phyloP scores from a whole-genome alignment of 2,113 vertebrate species.

The Perognathus longimembris region DNA sequence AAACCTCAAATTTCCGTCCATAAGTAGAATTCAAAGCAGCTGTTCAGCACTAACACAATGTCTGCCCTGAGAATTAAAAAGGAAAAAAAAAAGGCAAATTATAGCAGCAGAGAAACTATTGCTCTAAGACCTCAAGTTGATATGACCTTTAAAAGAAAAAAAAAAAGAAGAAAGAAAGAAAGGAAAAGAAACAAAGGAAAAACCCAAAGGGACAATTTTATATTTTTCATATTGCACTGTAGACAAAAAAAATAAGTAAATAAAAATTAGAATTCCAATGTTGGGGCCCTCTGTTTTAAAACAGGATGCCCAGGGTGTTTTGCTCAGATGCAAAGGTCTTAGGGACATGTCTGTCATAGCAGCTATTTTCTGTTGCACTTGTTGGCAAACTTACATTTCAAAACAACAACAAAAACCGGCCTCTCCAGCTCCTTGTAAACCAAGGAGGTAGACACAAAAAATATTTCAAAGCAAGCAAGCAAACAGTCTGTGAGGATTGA shows the following conservation, averaged over 20 bases:
- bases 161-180: too few relatives aligned
- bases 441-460: slow-evolving; percentile 83
- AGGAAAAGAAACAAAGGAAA: not conserved
- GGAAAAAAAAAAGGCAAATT: slow-evolving; percentile 39
- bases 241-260: not conserved
- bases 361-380: slow-evolving; percentile 81
- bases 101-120: slow-evolving; percentile 61
- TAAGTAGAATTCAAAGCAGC: slow-evolving; percentile 82
- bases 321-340: slow-evolving; percentile 78
- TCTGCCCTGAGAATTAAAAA: slow-evolving; percentile 62
- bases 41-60: slow-evolving; percentile 62
- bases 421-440: slow-evolving; percentile 80
- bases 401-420: slow-evolving; percentile 83
- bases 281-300: slow-evolving; percentile 53
- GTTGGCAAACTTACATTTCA: slow-evolving; percentile 83
- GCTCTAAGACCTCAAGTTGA: slow-evolving; percentile 59
- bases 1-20: slow-evolving; percentile 78
- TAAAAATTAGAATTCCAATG: slow-evolving; percentile 56
- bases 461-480: slow-evolving; percentile 84
- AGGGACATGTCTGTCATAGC: slow-evolving; percentile 81
- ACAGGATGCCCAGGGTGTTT: slow-evolving; percentile 66
- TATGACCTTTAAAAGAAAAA: slow-evolving; percentile 60
- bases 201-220: slow-evolving; percentile 59
- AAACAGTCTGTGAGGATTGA: slow-evolving; percentile 81
- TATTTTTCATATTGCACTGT: slow-evolving; percentile 54